Percentiles rank a stretch among this genome's conserved stretches.
Evolutionary conservation across 2,888 invertebrate species (phyloP).

Genomic region (Xestobium rufovillosum): DNA sequence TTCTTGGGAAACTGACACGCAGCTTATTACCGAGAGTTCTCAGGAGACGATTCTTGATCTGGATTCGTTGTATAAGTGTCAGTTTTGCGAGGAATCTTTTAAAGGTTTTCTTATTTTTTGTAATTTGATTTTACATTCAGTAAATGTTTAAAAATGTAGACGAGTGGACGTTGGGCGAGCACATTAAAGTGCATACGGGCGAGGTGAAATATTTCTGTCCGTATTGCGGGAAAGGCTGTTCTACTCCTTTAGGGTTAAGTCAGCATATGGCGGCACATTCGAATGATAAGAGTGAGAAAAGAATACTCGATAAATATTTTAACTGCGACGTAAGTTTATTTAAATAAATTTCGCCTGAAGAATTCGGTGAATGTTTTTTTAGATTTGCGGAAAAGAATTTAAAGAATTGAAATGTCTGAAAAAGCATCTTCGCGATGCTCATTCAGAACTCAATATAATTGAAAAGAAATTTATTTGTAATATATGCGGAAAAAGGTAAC

Average conservation of each 20-base stretch:
- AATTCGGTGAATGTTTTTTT: no score
- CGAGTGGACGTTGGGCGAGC: conserved; percentile 39
- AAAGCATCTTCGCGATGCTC: conserved; percentile 33
- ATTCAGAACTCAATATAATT: conserved; percentile 25
- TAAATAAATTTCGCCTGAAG: no score
- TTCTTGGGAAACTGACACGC: conserved; percentile 39
- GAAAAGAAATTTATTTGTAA: conserved; percentile 37
- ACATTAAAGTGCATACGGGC: conserved; percentile 38
- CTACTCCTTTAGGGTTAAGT: conserved; percentile 31
- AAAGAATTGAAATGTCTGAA: conserved; percentile 32
- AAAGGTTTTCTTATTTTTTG: conserved; percentile 31
- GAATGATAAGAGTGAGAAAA: no score
- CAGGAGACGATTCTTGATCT: conserved; percentile 34
- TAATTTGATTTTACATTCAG: not conserved
- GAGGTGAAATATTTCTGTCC: conserved; percentile 38
- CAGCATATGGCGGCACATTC: conserved; percentile 28
- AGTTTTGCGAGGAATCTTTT: conserved; percentile 39
- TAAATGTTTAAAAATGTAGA: conserved; percentile 26
- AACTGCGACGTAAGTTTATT: conserved; percentile 30
- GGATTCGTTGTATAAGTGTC: conserved; percentile 36
- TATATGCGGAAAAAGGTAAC: conserved; percentile 39
- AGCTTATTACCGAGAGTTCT: conserved; percentile 30
- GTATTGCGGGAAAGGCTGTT: conserved; percentile 34
- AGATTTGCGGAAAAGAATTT: conserved; percentile 37
- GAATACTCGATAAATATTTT: conserved; percentile 28